Base-by-base conservation (phyloP, 2,797 vertebrate species). In the Ptychadena robeensis region DNA sequence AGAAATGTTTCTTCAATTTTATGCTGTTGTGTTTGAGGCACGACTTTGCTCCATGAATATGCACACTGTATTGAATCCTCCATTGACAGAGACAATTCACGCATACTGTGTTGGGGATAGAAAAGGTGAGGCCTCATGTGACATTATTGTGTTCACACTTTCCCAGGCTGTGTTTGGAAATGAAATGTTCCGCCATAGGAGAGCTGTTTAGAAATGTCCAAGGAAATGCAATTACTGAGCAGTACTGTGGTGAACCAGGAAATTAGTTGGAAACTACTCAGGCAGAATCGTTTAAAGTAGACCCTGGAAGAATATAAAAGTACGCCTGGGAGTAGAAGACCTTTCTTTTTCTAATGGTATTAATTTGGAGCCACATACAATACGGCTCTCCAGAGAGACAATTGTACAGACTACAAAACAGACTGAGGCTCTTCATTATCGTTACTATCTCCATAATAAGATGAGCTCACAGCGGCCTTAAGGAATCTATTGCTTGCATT, bases 201-300 rank as follows among this genome's bases (percentile, higher is more conserved):
- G 73, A 67, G 75, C 68, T 82, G 72, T 77, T 78, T 71, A 78
- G 81, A 64, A 78, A 78, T 69, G 64, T 77, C 71, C 74, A 78
- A 77, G 81, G 81, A 82, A 82, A 82, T 77, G 73, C 81, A 82
- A 82, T 82, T 82, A 82, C 66, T 27, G 53, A 71, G 73, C 81
- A 65, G 81, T 68, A 27, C 74, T 71, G 81, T 76, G 73, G 81
- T 75, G 76, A 82, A 78, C 67, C 81, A 82, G 81, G 81, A 78
- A 82, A 82, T 82, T 77, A 82, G 73, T 78, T 82, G 67, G 81
- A 82, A 78, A 82, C 75, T 82, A 76, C 73, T 82, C 73, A 77
- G 81, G 81, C 81, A 78, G 81, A 71, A 82, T 77, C 67, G 63
- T 77, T 82, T 82, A 72, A 82, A 78, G 73, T 35, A 82, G 67